Base-by-base conservation (phyloP, 2,797 vertebrate species). In the Pangasius macronema region DNA sequence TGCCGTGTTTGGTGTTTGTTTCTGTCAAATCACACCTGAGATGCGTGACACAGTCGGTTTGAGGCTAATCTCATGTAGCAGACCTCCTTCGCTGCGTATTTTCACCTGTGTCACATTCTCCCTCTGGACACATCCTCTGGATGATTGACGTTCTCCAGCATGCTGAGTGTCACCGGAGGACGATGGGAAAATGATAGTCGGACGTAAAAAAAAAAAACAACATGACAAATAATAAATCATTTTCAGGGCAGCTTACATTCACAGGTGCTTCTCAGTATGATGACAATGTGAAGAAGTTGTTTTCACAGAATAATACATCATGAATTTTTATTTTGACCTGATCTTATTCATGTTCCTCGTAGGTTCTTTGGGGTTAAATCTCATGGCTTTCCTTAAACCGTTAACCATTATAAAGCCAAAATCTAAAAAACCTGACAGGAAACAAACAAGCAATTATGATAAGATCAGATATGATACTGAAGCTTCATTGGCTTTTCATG, bases 61-160 rank as follows among this genome's bases (percentile, higher is more conserved):
- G 85, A 82, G 85, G 67, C 42, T 88, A 89, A 88, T 89, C 67
- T 73, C 51, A 27, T 77, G n/a, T 65, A 90, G 85, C 89, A 89
- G 88, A 85, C 84, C 76, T 88, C 72, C 75, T 84, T 70, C 70
- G n/a, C 76, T 22, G 30, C 18, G 67, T 84, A 63, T 49, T 59
- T 65, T 49, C 59, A 30, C 39, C 36, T 49, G 59, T 65, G 81
- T 65, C 39, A 65, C 2, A 1, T 6, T 57, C 39, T 57, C 51
- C 51, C 46, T 79, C 36, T 14, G 36, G 57, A 63, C 80, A n/a
- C 36, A 4, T 79, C 55, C 39, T 79, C 63, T 36, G 24, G 30
- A 53, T 51, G 72, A 51, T n/a, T 87, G 77, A 86, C 5, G 27
- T 87, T 76, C 5, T n/a, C 82, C 55, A 18, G 33, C 55, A 80